Conservation (phyloP, 2,888 invertebrate genomes). For the Bombylius major region DNA sequence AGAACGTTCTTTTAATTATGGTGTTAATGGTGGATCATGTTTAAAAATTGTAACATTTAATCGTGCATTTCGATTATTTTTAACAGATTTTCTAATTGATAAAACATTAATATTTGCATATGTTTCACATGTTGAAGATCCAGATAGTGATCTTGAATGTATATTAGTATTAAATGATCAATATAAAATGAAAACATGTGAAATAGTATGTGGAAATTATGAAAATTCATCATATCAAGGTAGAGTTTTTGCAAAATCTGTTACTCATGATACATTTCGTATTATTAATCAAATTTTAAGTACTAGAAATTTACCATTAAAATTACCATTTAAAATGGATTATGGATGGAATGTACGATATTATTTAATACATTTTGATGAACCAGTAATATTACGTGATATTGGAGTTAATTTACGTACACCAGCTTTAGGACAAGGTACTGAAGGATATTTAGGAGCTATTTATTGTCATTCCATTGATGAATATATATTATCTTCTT, state of each 20-base stretch:
- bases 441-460: constrained; percentile 1
- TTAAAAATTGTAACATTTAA: constrained; percentile 36
- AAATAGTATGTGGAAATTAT: constrained; percentile 22
- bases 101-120: constrained; percentile 28
- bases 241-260: background rate
- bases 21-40: constrained; percentile 43
- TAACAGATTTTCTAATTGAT: constrained; percentile 25
- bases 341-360: constrained; percentile 28
- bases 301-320: constrained; percentile 14
- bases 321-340: constrained; percentile 13
- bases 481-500: background rate
- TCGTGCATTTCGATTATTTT: constrained; percentile 30
- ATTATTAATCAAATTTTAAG: background rate
- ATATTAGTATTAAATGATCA: constrained; percentile 21
- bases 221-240: constrained; percentile 6
- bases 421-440: background rate
- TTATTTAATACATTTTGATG: constrained; percentile 23
- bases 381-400: constrained; percentile 24
- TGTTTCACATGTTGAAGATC: constrained; percentile 22
- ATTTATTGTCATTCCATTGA: background rate
- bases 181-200: constrained; percentile 8
- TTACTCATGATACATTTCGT: background rate
- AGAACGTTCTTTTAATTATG: constrained; percentile 33
- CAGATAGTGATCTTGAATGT: constrained; percentile 23
- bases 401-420: constrained; percentile 24